Evolutionary conservation across 2,888 invertebrate species (phyloP).

Genomic region (Cataglyphis altisquamis): DNA sequence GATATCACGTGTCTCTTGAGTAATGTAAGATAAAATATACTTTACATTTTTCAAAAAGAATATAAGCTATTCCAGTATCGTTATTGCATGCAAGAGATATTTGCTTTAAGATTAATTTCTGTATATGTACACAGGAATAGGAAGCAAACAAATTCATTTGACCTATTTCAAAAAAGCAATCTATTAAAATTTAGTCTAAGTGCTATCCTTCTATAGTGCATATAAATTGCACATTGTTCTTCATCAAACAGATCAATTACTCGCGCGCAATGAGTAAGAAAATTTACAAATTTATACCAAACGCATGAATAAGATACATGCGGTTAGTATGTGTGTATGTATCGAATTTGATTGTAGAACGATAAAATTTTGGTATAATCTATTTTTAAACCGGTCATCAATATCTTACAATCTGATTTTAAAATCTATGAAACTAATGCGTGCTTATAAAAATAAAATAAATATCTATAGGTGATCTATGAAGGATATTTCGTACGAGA

Average conservation of each 20-base stretch:
- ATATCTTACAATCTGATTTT: constrained; percentile 60
- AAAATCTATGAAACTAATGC: neutral
- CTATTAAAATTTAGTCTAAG: constrained; percentile 7
- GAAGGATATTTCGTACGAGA: constrained; percentile 8
- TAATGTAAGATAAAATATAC: constrained; percentile 75
- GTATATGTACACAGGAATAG: constrained; percentile 75
- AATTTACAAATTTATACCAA: constrained; percentile 40
- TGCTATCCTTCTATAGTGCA: constrained; percentile 30
- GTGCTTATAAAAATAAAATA: constrained; percentile 35
- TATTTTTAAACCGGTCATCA: constrained; percentile 48
- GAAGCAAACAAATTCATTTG: constrained; percentile 72
- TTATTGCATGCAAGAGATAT: constrained; percentile 74
- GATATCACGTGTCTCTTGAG: neutral
- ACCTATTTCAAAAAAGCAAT: constrained; percentile 45
- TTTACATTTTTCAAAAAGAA: constrained; percentile 77
- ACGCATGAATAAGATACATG: constrained; percentile 27
- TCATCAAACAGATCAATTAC: constrained; percentile 60
- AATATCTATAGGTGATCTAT: constrained; percentile 10
- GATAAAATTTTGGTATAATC: constrained; percentile 13
- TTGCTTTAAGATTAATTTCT: constrained; percentile 70
- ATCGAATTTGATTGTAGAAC: constrained; percentile 32
- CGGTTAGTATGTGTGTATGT: neutral
- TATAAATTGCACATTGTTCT: constrained; percentile 61
- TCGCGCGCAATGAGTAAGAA: constrained; percentile 50
- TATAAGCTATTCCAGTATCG: constrained; percentile 61